Conservation (phyloP, 92 coral and sea anemone species). For the Pocillopora meandrina region DNA sequence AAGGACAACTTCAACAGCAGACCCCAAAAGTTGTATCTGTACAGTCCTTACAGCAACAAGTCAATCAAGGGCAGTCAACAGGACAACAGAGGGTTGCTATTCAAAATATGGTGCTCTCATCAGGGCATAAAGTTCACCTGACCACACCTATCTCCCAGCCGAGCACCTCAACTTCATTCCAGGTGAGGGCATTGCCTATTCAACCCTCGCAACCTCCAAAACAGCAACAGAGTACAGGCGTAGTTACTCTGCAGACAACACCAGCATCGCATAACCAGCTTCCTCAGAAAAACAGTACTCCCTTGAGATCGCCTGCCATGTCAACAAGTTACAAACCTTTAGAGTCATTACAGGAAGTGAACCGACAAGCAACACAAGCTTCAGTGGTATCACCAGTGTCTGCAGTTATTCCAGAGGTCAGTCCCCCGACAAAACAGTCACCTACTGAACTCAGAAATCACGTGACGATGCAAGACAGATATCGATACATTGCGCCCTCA, state of each 20-base stretch:
- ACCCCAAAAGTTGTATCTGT: conserved; percentile 68
- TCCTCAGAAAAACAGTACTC: conserved; percentile 5
- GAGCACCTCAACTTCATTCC: conserved; percentile 9
- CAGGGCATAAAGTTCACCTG: conserved; percentile 44
- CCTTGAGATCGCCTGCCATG: conserved; percentile 18
- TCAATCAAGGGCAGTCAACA: not conserved
- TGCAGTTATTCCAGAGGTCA: conserved; percentile 54
- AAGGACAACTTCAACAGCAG: conserved; percentile 13
- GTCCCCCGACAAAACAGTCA: conserved; percentile 26
- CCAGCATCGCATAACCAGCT: conserved; percentile 9
- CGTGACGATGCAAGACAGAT: conserved; percentile 80
- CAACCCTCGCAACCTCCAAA: conserved; percentile 8
- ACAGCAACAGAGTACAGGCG: not conserved
- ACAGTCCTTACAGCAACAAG: conserved; percentile 38
- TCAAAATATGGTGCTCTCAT: conserved; percentile 30
- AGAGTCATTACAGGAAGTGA: conserved; percentile 78
- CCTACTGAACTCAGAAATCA: conserved; percentile 64
- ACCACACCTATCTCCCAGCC: conserved; percentile 34
- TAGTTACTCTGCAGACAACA: conserved; percentile 4
- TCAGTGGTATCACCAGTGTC: conserved; percentile 74
- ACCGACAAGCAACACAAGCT: conserved; percentile 65
- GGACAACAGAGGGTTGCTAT: conserved; percentile 13
- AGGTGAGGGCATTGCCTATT: conserved; percentile 10
- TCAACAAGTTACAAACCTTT: conserved; percentile 69
- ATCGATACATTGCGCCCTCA: conserved; percentile 70